Evolutionary conservation across 1,140 invertebrate genomes (phyloP), one percentile per base, ranked within the genome.

Genomic region (Drosophila obscura): DNA sequence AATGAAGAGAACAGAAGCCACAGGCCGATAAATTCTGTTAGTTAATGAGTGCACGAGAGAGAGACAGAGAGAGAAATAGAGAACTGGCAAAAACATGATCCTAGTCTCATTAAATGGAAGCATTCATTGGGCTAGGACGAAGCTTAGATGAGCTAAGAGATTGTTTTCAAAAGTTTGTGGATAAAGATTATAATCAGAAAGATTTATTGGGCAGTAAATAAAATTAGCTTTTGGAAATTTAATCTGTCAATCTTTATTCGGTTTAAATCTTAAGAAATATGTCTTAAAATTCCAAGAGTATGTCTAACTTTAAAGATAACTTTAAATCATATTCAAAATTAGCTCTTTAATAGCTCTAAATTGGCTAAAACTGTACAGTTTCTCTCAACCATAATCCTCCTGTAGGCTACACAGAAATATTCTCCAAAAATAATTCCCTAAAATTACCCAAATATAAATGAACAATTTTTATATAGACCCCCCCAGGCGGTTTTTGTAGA

Each of bases 21-120:
- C 31, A 71, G 35, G 35, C 4, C 35, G 45, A 43, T 24, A 60
- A 77, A 78, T 63, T 75, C 28, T 49, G 68, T 85, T 87, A 85
- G 82, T 81, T 81, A 85, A 80, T 84, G 67, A 85, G 78, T 58
- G 41, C 51, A 50, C 5, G 44, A 43, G 62, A 19, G n/a, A 68
- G 13, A 13, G n/a, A 69, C 6, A 13, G 5, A 39, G 49, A 3
- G n/a, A 31, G 28, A 35, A 15, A 35, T 31, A 35, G 28, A 35
- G 50, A 13, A 7, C 22, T 24, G 6, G 9, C 31, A n/a, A 16
- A 4, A 31, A 41, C n/a, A 49, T 16, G 49, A 49, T 15, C 39
- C 57, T 22, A 22, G 15, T 16, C 58, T 13, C 22, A 13, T 9
- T 24, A 31, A 24, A 11, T 24, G 16, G 35, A 26, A 15, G 15